Evolutionary conservation across 2,888 invertebrate genomes (phyloP).

Genomic region (Agrenia bidenticulata): DNA sequence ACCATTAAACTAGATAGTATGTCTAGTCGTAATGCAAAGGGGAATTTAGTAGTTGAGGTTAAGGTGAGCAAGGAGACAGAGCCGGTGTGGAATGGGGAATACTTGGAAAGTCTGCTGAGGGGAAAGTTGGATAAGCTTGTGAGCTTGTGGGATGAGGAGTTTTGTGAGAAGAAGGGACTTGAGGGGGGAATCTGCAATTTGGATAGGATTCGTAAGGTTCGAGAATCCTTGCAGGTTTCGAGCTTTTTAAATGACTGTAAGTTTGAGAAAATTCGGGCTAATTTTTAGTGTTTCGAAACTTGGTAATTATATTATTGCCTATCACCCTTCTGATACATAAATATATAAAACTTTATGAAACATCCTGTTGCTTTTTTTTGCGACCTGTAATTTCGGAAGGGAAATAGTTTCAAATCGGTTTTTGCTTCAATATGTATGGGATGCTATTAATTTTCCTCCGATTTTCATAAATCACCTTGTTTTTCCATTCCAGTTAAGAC

Average conservation of each 20-base stretch:
- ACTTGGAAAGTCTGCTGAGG: not conserved
- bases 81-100: not conserved
- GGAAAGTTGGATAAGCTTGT: conserved; percentile 4
- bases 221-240: not conserved
- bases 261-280: not conserved
- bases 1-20: no score
- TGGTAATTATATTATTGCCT: no score
- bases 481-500: not conserved
- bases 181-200: not conserved
- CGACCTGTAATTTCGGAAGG: no score
- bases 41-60: no score
- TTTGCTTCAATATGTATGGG: no score
- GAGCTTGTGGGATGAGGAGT: not conserved
- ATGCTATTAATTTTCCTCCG: no score
- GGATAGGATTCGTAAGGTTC: not conserved
- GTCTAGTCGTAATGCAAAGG: no score
- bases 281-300: no score
- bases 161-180: not conserved
- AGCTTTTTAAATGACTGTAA: not conserved
- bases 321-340: no score
- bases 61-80: not conserved
- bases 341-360: no score
- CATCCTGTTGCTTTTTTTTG: no score
- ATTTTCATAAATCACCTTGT: not conserved
- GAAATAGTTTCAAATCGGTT: no score